Evolutionary conservation across 2,113 vertebrate species (phyloP), one percentile per base, ranked within the genome.

Genomic region (Isurus oxyrinchus): DNA sequence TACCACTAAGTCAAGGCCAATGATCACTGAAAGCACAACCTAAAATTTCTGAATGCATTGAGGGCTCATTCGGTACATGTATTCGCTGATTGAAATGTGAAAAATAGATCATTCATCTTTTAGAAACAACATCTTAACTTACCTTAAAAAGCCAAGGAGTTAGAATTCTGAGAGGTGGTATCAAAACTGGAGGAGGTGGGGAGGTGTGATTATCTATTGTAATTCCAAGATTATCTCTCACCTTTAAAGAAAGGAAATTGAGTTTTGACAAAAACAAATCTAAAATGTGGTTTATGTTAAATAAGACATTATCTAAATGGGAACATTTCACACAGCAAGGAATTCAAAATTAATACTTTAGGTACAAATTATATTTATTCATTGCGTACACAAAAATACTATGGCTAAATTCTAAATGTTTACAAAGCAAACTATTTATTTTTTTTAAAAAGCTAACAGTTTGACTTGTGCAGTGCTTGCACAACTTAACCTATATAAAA

Each of bases 141-240:
- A 99, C 99, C 98, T 99, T 99, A 97, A 99, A 99, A 72, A 99
- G 99, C 99, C 99, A 99, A 0, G 99, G 99, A 96, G 99, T 99
- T 97, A 99, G 98, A 97, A 99, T 99, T 97, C 99, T 98, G 87
- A 99, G 97, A 7, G 99, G 99, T 96, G 99, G 99, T 97, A 99
- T 99, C 97, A 99, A 98, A 97, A 98, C 98, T 79, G 99, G 99
- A 67, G 99, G 99, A 67, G 98, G 98, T 3, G 99, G 99, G 96
- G 99, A 99, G 0, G 98, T 98, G 97, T 99, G 98, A 97, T 99
- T 99, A 98, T 99, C 99, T 96, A 98, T 97, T 97, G 99, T 99
- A 98, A 99, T 99, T 96, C 99, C 99, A 96, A 99, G 98, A 98
- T 99, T 99, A 98, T 99, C 99, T 98, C 99, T 98, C 97, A 99